Base-by-base conservation (phyloP, 2,113 vertebrate genomes). In the Enhydra lutris region DNA sequence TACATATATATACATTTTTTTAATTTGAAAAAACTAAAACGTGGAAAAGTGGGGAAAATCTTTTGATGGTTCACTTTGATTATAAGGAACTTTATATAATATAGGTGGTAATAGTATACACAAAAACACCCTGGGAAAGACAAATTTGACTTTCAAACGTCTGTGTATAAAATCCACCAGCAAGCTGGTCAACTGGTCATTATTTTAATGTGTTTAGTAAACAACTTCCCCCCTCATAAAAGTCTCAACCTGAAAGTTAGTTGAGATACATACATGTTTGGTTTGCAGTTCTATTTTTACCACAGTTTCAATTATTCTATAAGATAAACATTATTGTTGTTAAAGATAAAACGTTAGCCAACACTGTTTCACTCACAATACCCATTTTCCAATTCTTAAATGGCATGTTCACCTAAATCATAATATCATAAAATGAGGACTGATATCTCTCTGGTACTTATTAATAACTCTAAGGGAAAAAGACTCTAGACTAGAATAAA, bases 131-230 rank as follows among this genome's bases (percentile, higher is more conserved):
- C 23, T 65, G 29, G 55, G 67, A 91, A 83, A 95, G 61, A 80
- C 47, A 84, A 90, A 82, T 65, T 86, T 3, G 4, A 3, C 55
- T 36, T 80, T 95, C n/a, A 74, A 36, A 81, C 50, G 55, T 91
- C 31, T 83, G 79, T 91, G 91, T 29, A 89, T 23, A 97, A 97
- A 96, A 92, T 71, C 63, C 45, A 81, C 4, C 6, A 92, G 55
- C 18, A 86, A 78, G 20, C 4, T 92, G 20, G 36, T 59, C 87
- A 97, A 74, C 18, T 57, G 36, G n/a, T 89, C 39, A 96, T 93
- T 95, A 29, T 95, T 96, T n/a, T 76, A 93, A 74, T 61, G 4
- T 78, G n/a, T 5, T 82, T 78, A 71, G 55, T 69, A 83, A 87
- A 91, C 52, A 86, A 36, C 36, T 63, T 63, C 50, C 52, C 26